Conservation (phyloP, 2,888 invertebrate species). For the Eupeodes luniger region DNA sequence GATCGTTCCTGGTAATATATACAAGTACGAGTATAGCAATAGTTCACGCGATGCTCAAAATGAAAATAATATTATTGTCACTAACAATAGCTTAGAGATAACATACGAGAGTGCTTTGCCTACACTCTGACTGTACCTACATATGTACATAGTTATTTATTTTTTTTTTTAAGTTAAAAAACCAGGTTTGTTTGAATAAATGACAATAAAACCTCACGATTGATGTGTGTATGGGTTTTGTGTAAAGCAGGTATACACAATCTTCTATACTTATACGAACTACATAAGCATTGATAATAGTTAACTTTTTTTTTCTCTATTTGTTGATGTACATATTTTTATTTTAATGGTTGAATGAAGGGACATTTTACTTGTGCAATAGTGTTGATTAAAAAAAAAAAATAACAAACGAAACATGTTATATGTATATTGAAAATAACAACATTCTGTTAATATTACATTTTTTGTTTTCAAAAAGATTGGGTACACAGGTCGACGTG, state of each 20-base stretch:
- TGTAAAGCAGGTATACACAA: neutral
- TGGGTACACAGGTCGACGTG: neutral
- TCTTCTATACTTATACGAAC: too few relatives aligned
- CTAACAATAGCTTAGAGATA: conserved; percentile 53
- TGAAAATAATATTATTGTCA: conserved; percentile 30
- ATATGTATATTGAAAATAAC: neutral
- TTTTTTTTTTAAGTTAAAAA: conserved; percentile 11
- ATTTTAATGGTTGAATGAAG: conserved; percentile 5
- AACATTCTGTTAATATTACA: neutral
- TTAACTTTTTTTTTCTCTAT: neutral
- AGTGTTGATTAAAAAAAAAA: neutral
- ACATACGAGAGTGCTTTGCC: neutral
- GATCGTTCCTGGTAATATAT: conserved; percentile 32
- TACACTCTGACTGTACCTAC: neutral
- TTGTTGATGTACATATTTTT: neutral
- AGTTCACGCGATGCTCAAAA: conserved; percentile 48
- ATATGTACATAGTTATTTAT: neutral
- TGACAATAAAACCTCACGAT: conserved; percentile 34
- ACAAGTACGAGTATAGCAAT: neutral
- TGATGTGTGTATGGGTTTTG: neutral
- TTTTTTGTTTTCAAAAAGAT: neutral
- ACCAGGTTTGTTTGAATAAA: conserved; percentile 67
- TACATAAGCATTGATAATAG: neutral
- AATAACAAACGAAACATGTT: too few relatives aligned
- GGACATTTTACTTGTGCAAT: neutral